Conservation (phyloP, 53 echinoderm and acorn worm species). For the Holothuria scabra region DNA sequence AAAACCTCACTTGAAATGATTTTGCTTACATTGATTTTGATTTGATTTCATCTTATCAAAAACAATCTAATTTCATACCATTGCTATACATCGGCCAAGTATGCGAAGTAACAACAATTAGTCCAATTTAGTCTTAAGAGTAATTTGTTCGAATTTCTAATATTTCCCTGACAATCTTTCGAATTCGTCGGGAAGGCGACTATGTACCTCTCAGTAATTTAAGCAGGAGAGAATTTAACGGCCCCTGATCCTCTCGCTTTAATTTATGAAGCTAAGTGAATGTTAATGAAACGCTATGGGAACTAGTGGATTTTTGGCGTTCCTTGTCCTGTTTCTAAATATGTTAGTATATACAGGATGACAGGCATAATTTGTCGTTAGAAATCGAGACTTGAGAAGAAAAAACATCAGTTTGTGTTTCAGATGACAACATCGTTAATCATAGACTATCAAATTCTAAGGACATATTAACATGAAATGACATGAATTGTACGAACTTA, state of each 20-base stretch:
- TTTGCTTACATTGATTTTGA: no score
- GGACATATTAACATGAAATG: no score
- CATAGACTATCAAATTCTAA: background rate
- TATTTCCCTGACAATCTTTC: background rate
- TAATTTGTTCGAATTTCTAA: background rate
- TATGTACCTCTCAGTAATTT: conserved; percentile 5
- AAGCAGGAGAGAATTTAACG: conserved; percentile 24
- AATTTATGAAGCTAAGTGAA: conserved; percentile 34
- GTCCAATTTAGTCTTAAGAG: no score
- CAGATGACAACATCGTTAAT: conserved; percentile 2
- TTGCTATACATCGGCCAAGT: no score
- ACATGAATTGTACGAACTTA: no score
- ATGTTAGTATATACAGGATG: conserved; percentile 12
- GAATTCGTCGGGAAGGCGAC: background rate
- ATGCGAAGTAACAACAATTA: no score
- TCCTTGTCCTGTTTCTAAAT: conserved; percentile 9
- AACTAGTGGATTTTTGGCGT: background rate
- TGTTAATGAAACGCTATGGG: conserved; percentile 29
- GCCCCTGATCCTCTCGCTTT: conserved; percentile 23
- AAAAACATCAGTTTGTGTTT: conserved; percentile 35
- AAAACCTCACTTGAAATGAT: no score
- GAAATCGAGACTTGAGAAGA: background rate
- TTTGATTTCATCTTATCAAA: no score
- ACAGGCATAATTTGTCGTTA: conserved; percentile 16
- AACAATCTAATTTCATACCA: no score